phyloP scores from a whole-genome alignment of 2,888 invertebrate species.

The Tromatobia lineatoria region DNA sequence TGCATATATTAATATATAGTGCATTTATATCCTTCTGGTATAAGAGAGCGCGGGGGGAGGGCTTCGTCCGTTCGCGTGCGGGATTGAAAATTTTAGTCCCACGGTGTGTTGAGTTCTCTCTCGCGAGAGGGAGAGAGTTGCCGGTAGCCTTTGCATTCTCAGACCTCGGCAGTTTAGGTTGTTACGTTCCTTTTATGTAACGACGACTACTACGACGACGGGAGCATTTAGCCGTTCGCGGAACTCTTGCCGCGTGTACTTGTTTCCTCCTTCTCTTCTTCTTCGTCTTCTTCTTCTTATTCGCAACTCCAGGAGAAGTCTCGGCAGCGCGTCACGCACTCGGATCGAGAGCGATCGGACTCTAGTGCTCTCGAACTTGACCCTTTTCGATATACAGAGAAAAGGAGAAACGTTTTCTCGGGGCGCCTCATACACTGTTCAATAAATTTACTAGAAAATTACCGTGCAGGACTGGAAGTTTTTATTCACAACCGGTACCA shows the following conservation, averaged over 20 bases:
- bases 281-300: conserved; percentile 5
- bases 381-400: conserved; percentile 12
- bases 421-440: no score
- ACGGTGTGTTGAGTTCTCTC: conserved; percentile 69
- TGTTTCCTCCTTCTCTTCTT: conserved; percentile 37
- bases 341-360: conserved; percentile 50
- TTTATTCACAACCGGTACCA: no score
- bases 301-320: conserved; percentile 4
- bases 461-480: no score
- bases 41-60: conserved; percentile 34
- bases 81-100: conserved; percentile 79
- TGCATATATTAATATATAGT: not conserved
- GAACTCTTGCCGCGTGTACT: conserved; percentile 73
- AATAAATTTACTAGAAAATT: no score
- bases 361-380: conserved; percentile 40
- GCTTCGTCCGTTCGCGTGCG: conserved; percentile 75
- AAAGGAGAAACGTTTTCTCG: not conserved
- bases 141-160: conserved; percentile 78
- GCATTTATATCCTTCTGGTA: not conserved
- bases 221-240: conserved; percentile 77
- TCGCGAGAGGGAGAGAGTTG: conserved; percentile 18
- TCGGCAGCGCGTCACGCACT: conserved; percentile 72
- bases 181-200: conserved; percentile 80
- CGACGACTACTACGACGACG: conserved; percentile 60
- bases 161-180: conserved; percentile 78